Conservation (phyloP, 2,888 invertebrate genomes). For the Drosophila mercatorum region DNA sequence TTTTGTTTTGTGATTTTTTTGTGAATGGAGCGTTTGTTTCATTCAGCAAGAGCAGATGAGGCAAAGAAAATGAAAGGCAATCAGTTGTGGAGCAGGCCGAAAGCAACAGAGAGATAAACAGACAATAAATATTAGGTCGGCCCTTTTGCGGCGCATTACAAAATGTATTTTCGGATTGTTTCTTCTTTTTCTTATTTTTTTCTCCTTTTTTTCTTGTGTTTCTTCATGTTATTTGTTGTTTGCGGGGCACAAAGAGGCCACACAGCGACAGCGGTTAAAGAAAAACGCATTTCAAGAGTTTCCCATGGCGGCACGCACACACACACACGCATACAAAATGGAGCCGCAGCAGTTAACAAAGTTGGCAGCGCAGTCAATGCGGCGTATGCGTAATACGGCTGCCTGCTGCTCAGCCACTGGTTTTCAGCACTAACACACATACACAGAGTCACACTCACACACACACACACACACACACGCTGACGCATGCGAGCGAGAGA, state of each 20-base stretch:
- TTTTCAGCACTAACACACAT: conserved; percentile 60
- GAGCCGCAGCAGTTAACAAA: conserved; percentile 60
- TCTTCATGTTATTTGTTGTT: conserved; percentile 53
- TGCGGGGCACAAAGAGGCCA: conserved; percentile 68
- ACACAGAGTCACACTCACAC: conserved; percentile 8
- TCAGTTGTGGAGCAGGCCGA: conserved; percentile 37
- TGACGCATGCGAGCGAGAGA: conserved; percentile 18
- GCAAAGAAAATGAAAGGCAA: conserved; percentile 37
- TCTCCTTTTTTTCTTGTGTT: conserved; percentile 24
- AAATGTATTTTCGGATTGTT: conserved; percentile 41
- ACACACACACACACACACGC: conserved; percentile 10
- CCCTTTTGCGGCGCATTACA: conserved; percentile 58
- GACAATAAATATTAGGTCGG: conserved; percentile 69
- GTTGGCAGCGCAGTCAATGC: conserved; percentile 63
- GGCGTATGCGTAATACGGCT: conserved; percentile 80
- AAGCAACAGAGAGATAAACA: conserved; percentile 65
- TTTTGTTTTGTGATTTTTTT: conserved; percentile 42
- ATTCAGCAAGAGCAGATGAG: conserved; percentile 53
- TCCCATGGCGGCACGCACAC: conserved; percentile 61
- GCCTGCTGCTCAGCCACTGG: conserved; percentile 76
- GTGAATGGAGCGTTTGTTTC: conserved; percentile 75
- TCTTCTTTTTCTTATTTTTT: neutral
- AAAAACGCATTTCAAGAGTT: conserved; percentile 64
- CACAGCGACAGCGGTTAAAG: conserved; percentile 62
- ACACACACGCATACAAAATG: conserved; percentile 43